A percentile compares a stretch with the other conserved stretches of the same genome.
Conservation (phyloP, 2,113 vertebrate species). For the Ochotona curzoniae region DNA sequence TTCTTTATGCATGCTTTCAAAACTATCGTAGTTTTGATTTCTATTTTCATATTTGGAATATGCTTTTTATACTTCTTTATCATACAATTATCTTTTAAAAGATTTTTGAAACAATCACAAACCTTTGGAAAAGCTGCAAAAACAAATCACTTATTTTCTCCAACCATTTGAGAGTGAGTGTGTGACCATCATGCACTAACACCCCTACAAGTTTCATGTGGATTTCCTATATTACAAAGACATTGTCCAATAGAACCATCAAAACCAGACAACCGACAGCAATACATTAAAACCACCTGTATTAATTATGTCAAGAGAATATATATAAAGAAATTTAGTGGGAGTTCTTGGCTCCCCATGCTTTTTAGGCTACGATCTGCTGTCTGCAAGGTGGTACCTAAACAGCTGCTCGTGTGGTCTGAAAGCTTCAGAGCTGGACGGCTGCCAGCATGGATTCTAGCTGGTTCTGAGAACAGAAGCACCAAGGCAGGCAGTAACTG, state of each 20-base stretch:
- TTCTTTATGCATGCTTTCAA: background rate
- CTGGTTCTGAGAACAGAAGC: background rate
- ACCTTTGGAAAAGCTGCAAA: background rate
- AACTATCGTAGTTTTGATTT: background rate
- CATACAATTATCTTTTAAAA: background rate
- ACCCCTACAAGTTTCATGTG: background rate
- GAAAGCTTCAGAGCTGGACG: background rate
- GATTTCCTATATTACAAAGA: conserved; percentile 8
- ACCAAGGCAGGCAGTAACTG: background rate
- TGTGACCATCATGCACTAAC: background rate
- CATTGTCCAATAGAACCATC: background rate
- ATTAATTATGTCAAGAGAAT: background rate
- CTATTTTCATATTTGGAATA: conserved; percentile 15
- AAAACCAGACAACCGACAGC: background rate
- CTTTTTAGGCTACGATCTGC: background rate
- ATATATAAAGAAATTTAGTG: background rate
- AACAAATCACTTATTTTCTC: background rate
- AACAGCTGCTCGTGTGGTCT: background rate
- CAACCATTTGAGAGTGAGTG: background rate
- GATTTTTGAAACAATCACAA: background rate
- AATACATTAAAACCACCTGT: background rate
- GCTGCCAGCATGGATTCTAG: background rate
- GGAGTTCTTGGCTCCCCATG: background rate
- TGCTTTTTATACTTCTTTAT: conserved; percentile 11
- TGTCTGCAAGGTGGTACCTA: background rate